These are phyloP conservation scores for Psittacula derbiana DNA, from an alignment of 2,797 vertebrate species.

Conservation along the genomic window DNA sequence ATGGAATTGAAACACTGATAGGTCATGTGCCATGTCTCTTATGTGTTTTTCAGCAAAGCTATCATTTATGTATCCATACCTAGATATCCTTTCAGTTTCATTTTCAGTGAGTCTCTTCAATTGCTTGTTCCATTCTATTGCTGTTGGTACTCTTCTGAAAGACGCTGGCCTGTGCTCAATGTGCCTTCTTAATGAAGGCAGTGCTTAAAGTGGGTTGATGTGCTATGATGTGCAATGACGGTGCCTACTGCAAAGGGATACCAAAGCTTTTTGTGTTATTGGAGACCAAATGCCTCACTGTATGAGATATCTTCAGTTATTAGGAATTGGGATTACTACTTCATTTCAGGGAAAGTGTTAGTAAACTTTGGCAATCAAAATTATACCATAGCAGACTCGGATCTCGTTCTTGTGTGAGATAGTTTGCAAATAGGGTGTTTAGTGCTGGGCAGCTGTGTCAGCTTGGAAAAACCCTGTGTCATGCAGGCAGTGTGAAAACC, in stretches of 20 bases:
- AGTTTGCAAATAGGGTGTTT: background rate
- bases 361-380: background rate
- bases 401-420: background rate
- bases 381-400: background rate
- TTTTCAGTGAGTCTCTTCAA: background rate
- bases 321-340: background rate
- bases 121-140: background rate
- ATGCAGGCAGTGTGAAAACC: fast-evolving
- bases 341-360: background rate
- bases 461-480: no score
- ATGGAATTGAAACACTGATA: fast-evolving
- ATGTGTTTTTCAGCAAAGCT: background rate
- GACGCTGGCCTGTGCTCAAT: fast-evolving
- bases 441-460: fast-evolving
- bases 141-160: background rate
- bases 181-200: no score
- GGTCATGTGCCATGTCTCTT: fast-evolving
- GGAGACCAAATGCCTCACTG: background rate
- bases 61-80: fast-evolving
- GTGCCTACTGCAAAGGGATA: fast-evolving
- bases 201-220: fast-evolving
- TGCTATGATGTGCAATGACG: fast-evolving
- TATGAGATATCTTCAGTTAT: background rate
- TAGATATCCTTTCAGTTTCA: background rate
- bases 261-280: background rate